phyloP scores from a whole-genome alignment of 2,113 vertebrate genomes.

The Scomber japonicus region DNA sequence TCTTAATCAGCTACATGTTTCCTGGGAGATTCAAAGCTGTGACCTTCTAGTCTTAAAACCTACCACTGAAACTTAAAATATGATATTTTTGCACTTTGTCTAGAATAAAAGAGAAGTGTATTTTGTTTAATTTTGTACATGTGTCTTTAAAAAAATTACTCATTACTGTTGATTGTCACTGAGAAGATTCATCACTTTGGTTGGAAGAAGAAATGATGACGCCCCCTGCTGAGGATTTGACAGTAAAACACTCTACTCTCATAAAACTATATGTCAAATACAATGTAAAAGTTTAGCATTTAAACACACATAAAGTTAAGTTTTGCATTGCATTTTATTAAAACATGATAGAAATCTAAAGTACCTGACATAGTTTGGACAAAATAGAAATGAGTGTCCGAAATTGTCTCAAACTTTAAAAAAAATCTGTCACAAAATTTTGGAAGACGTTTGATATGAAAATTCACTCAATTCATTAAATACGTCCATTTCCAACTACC shows the following conservation, averaged over 20 bases:
- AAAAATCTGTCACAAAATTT: not conserved
- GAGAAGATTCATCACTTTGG: not conserved
- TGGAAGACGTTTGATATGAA: conserved; percentile 2
- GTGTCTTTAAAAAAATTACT: not conserved
- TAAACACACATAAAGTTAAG: not conserved
- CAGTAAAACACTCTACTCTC: not conserved
- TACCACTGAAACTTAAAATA: not conserved
- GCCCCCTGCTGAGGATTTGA: conserved; percentile 55
- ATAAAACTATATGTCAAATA: too few species aligned
- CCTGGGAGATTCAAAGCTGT: not conserved
- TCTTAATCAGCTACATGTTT: not conserved
- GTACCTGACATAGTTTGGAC: conserved; percentile 51
- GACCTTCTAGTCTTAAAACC: not conserved
- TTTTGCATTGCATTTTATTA: conserved; percentile 60
- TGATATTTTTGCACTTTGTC: not conserved
- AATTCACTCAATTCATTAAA: not conserved
- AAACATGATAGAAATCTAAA: conserved; percentile 34
- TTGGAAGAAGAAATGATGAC: not conserved
- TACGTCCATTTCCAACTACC: not conserved
- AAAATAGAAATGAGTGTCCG: conserved; percentile 23
- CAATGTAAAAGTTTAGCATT: too few species aligned
- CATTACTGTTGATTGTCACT: not conserved
- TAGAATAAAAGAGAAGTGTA: conserved; percentile 11
- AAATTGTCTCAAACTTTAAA: conserved; percentile 35
- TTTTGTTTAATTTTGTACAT: not conserved